Evolutionary conservation across 2,113 vertebrate species (phyloP).

Genomic region (Erythrolamprus reginae): DNA sequence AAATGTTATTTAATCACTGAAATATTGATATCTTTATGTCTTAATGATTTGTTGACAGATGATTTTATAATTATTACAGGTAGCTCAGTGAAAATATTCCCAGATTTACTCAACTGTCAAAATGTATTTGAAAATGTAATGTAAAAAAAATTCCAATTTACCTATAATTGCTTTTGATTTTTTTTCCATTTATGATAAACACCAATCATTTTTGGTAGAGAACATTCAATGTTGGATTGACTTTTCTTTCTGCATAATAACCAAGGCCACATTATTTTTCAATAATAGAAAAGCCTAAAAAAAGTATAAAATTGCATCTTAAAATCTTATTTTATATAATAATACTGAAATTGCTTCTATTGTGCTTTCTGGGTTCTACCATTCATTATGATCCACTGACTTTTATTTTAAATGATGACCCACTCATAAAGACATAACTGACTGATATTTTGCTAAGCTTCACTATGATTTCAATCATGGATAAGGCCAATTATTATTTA

Average conservation of each 20-base stretch:
- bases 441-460: neutral
- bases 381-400: conserved; percentile 24
- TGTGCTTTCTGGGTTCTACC: neutral
- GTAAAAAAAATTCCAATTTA: conserved; percentile 14
- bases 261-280: conserved; percentile 19
- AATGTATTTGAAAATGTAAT: conserved; percentile 6
- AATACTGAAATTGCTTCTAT: conserved; percentile 33
- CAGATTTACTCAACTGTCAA: conserved; percentile 19
- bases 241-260: conserved; percentile 38
- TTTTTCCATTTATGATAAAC: conserved; percentile 18
- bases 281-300: neutral
- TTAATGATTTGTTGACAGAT: conserved; percentile 4
- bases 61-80: neutral
- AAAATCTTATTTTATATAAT: conserved; percentile 15
- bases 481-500: neutral
- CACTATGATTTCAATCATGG: conserved; percentile 4
- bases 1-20: neutral
- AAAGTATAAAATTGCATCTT: conserved; percentile 24
- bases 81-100: neutral
- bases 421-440: neutral
- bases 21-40: neutral
- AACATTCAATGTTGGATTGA: conserved; percentile 33
- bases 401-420: conserved; percentile 37
- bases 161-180: conserved; percentile 29
- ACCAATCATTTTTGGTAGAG: conserved; percentile 27